Evolutionary conservation across 2,797 vertebrate genomes (phyloP), one percentile per base, ranked within the genome.

Genomic region (Sebastes trivittatus): DNA sequence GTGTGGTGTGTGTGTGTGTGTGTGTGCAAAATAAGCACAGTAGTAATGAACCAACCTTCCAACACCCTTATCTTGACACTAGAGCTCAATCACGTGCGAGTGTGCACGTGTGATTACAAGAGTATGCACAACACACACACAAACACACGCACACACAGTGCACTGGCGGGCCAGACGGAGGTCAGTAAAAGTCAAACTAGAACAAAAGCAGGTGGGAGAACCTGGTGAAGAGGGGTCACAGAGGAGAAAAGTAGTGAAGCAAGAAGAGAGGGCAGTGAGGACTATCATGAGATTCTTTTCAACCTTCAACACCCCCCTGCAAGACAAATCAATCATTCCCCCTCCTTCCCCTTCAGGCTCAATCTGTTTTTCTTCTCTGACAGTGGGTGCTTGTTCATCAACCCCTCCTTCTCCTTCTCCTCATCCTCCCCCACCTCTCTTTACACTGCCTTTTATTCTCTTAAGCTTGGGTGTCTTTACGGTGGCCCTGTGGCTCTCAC

Each of bases 381-480:
- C 77, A 83, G 80, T 49, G 3, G 36, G 69, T 68, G 84, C 16
- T 64, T 80, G 55, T 82, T 83, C 81, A 71, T 65, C 60, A 30
- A 14, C 80, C 34, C 76, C 18, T 42, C 80, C 61, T 23, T 62
- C 75, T 23, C 58, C 34, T 32, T 18, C 42, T 29, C 30, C 76
- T 34, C 54, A 61, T 54, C 34, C 27, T 13, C 67, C 60, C n/a
- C 60, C 36, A 5, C 55, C 71, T 56, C 60, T 30, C 71, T 84
- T 58, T 38, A 65, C 66, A 64, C 46, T 84, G 23, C 65, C 76
- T 80, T 86, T 87, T 72, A 74, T 88, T 90, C 56, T 71, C 34
- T 59, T 11, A 32, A 34, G 4, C 38, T 23, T 36, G 46, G 54
- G 46, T 66, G 75, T 74, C 55, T 75, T 67, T 49, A 82, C n/a